Evolutionary conservation across 2,113 vertebrate genomes (phyloP), one percentile per base, ranked within the genome.

Genomic region (Bubo blakistoni): DNA sequence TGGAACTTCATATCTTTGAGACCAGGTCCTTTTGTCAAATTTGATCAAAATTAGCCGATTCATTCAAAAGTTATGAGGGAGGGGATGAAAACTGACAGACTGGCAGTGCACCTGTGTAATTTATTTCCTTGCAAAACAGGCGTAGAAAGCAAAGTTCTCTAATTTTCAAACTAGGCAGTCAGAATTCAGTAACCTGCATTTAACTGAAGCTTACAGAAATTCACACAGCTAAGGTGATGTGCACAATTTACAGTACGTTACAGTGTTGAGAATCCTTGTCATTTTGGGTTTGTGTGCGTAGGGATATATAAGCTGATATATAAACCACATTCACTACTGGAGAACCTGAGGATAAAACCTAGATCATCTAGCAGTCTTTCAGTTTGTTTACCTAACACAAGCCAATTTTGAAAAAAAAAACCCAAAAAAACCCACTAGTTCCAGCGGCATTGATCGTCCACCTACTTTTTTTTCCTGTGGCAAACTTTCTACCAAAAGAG

Each of bases 11-110:
- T 67, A 47, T 92, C 32, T 84, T 91, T 92, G 63, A 95, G 83
- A 89, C 89, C 5, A 34, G 57, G 80, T 71, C 89, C 63, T 91
- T 89, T 91, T 55, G 59, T 97, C 67, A 92, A 70, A 72, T 92
- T 85, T 80, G 49, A 83, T 93, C 58, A 81, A 94, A 97, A 97
- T 94, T 91, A 95, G 83, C 80, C 86, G 84, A 51, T 92, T 96
- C 63, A 71, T 89, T 91, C 59, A 47, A n/a, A 91, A 89, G 51
- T 89, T 92, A 20, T 18, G 69, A 83, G 69, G 38, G 76, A 88
- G 59, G 26, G 38, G 55, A 54, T 86, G 69, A 91, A 72, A 96
- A 71, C 19, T 44, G 38, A 55, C 88, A 88, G 46, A 42, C 76
- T 86, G 71, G 42, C 32, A 70, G 46, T 69, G 36, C 40, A 70